A percentile compares a stretch with the other conserved stretches of the same genome.
Evolutionary conservation across 2,888 invertebrate species (phyloP).

Genomic region (Drosophila borealis): DNA sequence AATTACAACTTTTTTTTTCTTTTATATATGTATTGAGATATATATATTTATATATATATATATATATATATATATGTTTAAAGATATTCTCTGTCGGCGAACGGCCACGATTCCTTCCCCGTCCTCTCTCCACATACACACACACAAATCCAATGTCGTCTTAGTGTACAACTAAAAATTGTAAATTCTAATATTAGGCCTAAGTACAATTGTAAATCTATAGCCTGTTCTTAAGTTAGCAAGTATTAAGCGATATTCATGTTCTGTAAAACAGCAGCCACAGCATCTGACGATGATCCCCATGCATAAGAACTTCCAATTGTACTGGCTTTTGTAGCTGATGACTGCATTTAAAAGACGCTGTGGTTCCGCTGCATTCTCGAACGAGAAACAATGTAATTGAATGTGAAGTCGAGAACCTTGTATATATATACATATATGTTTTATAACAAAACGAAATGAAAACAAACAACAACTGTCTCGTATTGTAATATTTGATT

Average conservation of each 20-base stretch:
- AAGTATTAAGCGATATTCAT: constrained; percentile 72
- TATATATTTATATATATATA: constrained; percentile 13
- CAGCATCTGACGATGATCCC: constrained; percentile 21
- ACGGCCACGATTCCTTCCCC: constrained; percentile 24
- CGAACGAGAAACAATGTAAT: constrained; percentile 15
- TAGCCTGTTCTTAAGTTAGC: constrained; percentile 67
- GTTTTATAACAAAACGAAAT: constrained; percentile 11
- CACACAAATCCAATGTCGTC: constrained; percentile 50
- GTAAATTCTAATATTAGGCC: constrained; percentile 79
- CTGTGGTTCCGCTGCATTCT: constrained; percentile 50
- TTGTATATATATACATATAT: constrained; percentile 46
- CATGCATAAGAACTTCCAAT: constrained; percentile 39
- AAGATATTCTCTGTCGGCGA: constrained; percentile 22
- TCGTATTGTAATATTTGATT: constrained; percentile 66
- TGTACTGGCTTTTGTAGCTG: constrained; percentile 31
- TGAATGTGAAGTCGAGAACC: constrained; percentile 44
- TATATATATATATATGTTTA: constrained; percentile 6
- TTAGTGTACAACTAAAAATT: constrained; percentile 64
- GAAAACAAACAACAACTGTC: constrained; percentile 39
- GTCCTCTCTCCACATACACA: neutral
- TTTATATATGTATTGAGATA: constrained; percentile 6
- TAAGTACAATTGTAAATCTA: constrained; percentile 74
- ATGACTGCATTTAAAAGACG: constrained; percentile 69
- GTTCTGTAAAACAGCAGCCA: constrained; percentile 25
- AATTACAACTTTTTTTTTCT: constrained; percentile 12